Percentiles rank a stretch among this genome's conserved stretches.
These are phyloP conservation scores for Urocynchramus pylzowi DNA, from an alignment of 2,113 vertebrate genomes.

Conservation along the genomic window DNA sequence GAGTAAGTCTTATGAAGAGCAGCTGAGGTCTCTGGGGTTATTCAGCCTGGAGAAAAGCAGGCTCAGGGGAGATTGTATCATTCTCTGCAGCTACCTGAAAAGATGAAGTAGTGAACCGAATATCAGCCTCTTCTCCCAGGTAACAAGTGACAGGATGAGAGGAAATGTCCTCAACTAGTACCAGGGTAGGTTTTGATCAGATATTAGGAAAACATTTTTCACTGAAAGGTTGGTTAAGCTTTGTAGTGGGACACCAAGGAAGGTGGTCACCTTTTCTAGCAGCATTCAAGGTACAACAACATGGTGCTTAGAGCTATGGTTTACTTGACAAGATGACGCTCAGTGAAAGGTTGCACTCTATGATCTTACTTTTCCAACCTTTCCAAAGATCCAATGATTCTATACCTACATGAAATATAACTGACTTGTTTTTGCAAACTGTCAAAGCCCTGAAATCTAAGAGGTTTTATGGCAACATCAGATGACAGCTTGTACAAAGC, in stretches of 20 bases:
- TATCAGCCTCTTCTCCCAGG: not conserved
- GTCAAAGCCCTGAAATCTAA: not conserved
- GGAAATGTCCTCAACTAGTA: not conserved
- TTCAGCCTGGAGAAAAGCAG: not conserved
- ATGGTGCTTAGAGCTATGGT: fast-evolving
- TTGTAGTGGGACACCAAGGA: not conserved
- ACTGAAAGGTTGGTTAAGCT: not conserved
- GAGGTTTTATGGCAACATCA: not conserved
- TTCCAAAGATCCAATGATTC: not conserved
- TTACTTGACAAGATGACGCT: not conserved
- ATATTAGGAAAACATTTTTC: not conserved
- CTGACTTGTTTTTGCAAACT: not conserved
- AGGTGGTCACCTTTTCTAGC: not conserved
- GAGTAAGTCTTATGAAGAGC: not conserved
- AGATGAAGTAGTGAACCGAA: not conserved
- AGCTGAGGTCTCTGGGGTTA: not conserved
- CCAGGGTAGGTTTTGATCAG: not conserved
- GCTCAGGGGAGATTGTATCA: too few relatives aligned
- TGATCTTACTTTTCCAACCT: not conserved
- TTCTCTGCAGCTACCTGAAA: not conserved
- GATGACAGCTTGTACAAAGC: not conserved
- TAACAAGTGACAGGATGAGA: not conserved
- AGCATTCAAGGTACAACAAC: fast-evolving
- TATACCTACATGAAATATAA: not conserved
- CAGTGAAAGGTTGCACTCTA: not conserved